These are phyloP conservation scores for Pomacea maculata DNA, from an alignment of 1,140 invertebrate species.

Conservation along the genomic window DNA sequence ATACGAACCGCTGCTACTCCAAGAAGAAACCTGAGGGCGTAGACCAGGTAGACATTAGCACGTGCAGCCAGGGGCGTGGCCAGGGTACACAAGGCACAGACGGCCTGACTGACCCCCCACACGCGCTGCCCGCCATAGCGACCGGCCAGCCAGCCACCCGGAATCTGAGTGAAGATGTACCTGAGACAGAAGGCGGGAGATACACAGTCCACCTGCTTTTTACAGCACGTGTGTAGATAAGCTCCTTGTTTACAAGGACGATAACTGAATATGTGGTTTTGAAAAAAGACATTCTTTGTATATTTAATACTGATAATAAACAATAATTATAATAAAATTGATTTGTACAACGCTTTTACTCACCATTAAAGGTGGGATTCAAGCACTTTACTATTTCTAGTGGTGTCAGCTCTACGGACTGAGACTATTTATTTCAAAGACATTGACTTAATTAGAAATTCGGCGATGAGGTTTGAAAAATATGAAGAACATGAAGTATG, in stretches of 20 bases:
- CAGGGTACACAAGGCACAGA: constrained; percentile 39
- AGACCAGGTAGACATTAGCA: constrained; percentile 34
- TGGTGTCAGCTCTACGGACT: background rate
- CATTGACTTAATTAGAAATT: background rate
- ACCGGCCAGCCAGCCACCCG: constrained; percentile 69
- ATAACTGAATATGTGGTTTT: background rate
- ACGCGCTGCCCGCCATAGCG: constrained; percentile 62
- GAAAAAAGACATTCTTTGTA: background rate
- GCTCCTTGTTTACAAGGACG: background rate
- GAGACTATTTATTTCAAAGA: background rate
- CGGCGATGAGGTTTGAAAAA: too few relatives aligned
- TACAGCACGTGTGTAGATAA: background rate
- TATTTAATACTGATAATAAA: background rate
- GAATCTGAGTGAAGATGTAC: constrained; percentile 32
- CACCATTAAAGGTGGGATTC: too few relatives aligned
- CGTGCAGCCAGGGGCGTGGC: constrained; percentile 42
- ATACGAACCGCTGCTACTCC: constrained; percentile 49
- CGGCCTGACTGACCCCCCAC: constrained; percentile 33
- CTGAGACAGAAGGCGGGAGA: background rate
- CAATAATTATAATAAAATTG: too few relatives aligned
- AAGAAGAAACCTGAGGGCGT: constrained; percentile 39
- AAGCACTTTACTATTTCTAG: too few relatives aligned
- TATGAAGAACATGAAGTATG: background rate
- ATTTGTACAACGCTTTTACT: too few relatives aligned
- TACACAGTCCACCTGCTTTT: background rate